Base-by-base conservation (phyloP, 2,888 invertebrate genomes). In the Leucophenga montana region DNA sequence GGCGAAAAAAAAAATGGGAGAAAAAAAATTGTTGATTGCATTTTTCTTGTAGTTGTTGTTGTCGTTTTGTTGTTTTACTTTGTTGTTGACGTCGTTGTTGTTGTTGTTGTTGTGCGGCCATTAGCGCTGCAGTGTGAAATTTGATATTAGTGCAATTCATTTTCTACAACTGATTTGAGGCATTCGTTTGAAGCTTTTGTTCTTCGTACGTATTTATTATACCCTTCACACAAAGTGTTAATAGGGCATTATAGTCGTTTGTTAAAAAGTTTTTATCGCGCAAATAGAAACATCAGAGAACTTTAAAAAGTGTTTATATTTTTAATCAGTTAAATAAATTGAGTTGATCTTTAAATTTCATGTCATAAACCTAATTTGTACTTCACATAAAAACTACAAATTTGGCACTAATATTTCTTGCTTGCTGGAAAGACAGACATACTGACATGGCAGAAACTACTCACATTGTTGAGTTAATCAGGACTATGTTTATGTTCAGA, bases 91-190 rank as follows among this genome's bases (percentile, higher is more conserved):
- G 78, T 78, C 78, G 71, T 71, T 72, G 68, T 68, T 70, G 67
- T 65, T 71, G 75, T 57, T 65, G 71, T 69, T 76, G 77, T 46
- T 70, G 75, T 70, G 72, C 77, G 69, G 84, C 84, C 84, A 84
- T 84, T 84, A 85, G 83, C 84, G 80, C 75, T 75, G 67, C 77
- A 78, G 84, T 85, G 84, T 81, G 85, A 85, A 85, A 83, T 83
- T 83, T 78, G 77, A 83, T 85, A 81, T 83, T 80, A 82, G 82
- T 84, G 85, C 84, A 85, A 84, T 82, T 85, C 79, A 80, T 84
- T 83, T 81, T 83, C 78, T 82, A 74, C 83, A 82, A 81, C 83
- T 80, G 79, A 80, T 80, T 80, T 67, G 67, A 66, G 72, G 71
- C 68, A 73, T 76, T 77, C 67, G 70, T 68, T 71, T 68, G 72